Evolutionary conservation across 2,113 vertebrate genomes (phyloP).

Genomic region (Gymnorhina tibicen): DNA sequence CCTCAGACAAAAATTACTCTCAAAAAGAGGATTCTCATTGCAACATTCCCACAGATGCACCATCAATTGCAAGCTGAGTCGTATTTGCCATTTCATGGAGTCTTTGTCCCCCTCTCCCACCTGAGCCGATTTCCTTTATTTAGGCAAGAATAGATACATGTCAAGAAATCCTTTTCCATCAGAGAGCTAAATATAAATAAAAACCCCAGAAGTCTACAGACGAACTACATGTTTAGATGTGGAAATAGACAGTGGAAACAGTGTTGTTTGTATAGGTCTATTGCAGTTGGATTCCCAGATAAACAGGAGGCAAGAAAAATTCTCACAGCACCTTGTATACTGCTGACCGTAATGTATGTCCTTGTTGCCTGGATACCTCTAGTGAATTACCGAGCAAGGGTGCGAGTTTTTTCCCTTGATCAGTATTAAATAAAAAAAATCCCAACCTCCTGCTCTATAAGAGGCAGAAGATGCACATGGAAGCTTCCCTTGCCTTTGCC

Average conservation of each 20-base stretch:
- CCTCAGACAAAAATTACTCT: neutral
- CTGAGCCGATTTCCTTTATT: neutral
- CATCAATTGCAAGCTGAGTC: neutral
- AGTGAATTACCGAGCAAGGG: neutral
- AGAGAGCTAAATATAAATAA: neutral
- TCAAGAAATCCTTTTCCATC: neutral
- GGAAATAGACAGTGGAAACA: neutral
- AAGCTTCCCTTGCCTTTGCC: neutral
- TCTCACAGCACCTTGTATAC: neutral
- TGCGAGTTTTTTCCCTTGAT: neutral
- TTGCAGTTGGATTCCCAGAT: neutral
- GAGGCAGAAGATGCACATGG: neutral
- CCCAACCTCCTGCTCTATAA: neutral
- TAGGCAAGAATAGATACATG: neutral
- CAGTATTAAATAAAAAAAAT: conserved; percentile 26
- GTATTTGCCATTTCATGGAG: neutral
- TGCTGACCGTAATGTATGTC: conserved; percentile 2
- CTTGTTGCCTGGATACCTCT: conserved; percentile 39
- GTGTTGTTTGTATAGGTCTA: neutral
- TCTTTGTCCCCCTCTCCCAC: neutral
- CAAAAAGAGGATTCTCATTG: neutral
- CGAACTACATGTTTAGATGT: neutral
- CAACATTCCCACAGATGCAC: neutral
- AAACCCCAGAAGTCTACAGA: neutral
- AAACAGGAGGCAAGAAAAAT: conserved; percentile 13